Percentiles rank a stretch among this genome's conserved stretches.
phyloP scores from a whole-genome alignment of 2,797 vertebrate genomes.

The Cossypha polioptera region DNA sequence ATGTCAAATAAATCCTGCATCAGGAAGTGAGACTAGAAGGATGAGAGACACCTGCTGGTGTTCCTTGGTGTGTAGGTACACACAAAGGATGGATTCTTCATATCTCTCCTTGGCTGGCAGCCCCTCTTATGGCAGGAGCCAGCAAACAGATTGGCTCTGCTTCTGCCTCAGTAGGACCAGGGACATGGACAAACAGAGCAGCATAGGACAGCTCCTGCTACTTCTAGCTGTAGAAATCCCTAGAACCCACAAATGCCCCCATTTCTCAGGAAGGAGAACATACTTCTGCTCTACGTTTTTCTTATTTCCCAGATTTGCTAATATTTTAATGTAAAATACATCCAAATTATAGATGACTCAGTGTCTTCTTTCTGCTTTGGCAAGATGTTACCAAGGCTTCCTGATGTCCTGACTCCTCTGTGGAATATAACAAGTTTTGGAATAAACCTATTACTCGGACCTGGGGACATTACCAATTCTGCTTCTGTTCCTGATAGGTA shows the following conservation, averaged over 20 bases:
- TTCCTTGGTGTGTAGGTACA: neutral
- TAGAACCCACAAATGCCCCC: neutral
- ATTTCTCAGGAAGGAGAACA: neutral
- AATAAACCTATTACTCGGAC: neutral
- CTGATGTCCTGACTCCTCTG: neutral
- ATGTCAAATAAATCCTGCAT: neutral
- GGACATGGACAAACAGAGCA: neutral
- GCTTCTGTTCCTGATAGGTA: neutral
- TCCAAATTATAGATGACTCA: neutral
- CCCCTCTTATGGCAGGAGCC: neutral
- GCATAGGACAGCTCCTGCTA: accelerated
- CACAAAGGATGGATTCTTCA: neutral
- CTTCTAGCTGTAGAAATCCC: neutral
- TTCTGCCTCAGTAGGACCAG: neutral
- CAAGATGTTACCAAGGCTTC: neutral
- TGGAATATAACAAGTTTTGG: neutral
- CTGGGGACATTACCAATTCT: neutral
- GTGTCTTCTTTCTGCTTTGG: neutral
- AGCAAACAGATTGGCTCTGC: neutral
- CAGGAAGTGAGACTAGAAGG: neutral
- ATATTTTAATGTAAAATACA: neutral
- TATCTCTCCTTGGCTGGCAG: neutral
- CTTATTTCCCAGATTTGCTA: neutral
- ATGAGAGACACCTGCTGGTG: neutral
- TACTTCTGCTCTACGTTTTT: neutral